Evolutionary conservation across 2,888 invertebrate species (phyloP).

Genomic region (Nudaria mundana): DNA sequence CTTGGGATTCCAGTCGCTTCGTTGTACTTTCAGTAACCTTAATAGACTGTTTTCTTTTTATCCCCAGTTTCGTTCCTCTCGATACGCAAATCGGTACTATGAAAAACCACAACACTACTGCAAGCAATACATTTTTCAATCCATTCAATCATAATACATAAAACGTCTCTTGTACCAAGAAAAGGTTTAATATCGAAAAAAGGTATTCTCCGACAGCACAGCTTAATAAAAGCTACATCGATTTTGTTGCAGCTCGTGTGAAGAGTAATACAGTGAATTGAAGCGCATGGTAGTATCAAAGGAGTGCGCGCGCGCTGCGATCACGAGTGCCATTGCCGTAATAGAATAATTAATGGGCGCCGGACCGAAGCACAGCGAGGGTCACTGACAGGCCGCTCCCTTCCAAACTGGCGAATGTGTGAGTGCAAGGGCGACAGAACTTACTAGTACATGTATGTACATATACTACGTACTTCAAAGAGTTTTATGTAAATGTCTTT

Average conservation of each 20-base stretch:
- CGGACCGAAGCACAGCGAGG: conserved; percentile 44
- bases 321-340: conserved; percentile 64
- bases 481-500: no score
- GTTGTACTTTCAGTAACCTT: no score
- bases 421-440: conserved; percentile 16
- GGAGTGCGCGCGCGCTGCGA: conserved; percentile 55
- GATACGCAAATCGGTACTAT: no score
- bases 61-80: no score
- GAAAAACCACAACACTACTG: no score
- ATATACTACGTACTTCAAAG: conserved; percentile 2
- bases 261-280: conserved; percentile 43
- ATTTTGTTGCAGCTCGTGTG: conserved; percentile 38
- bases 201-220: conserved; percentile 18
- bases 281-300: conserved; percentile 57
- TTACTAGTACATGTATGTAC: conserved; percentile 17
- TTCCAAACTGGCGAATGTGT: conserved; percentile 10
- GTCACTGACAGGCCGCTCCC: conserved; percentile 62
- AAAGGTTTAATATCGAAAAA: conserved; percentile 25
- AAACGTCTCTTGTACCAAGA: conserved; percentile 25
- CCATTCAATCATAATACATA: no score
- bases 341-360: conserved; percentile 75
- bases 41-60: no score
- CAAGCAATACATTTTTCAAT: no score
- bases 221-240: conserved; percentile 10
- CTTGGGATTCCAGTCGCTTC: no score